These are phyloP conservation scores for Holocentrus rufus DNA, from an alignment of 2,797 vertebrate genomes.

Conservation along the genomic window DNA sequence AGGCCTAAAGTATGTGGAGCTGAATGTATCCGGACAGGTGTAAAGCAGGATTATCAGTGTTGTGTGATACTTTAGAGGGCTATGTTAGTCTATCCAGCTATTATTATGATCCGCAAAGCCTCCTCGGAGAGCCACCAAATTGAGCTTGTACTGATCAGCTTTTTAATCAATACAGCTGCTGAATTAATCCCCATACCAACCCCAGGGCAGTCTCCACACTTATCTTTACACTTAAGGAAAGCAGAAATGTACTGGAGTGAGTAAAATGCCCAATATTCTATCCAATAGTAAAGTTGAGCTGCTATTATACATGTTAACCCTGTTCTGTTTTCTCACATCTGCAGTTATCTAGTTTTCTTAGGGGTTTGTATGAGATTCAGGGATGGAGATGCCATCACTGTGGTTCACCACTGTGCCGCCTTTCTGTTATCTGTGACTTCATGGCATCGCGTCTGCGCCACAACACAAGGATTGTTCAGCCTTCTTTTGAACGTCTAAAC, in stretches of 20 bases:
- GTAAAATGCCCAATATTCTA: not conserved
- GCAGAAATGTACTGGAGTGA: slow-evolving; percentile 37
- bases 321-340: slow-evolving; percentile 18
- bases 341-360: slow-evolving; percentile 23
- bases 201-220: not conserved
- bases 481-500: slow-evolving; percentile 12
- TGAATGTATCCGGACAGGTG: slow-evolving; percentile 53
- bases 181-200: slow-evolving; percentile 7
- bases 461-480: slow-evolving; percentile 42
- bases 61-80: slow-evolving; percentile 19
- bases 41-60: slow-evolving; percentile 31
- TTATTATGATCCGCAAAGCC: slow-evolving; percentile 31
- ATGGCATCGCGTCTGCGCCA: slow-evolving; percentile 28
- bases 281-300: slow-evolving; percentile 47
- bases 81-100: slow-evolving; percentile 16
- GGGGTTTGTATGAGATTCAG: slow-evolving; percentile 34
- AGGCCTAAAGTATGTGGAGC: slow-evolving; percentile 36
- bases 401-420: slow-evolving; percentile 61
- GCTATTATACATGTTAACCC: slow-evolving; percentile 54
- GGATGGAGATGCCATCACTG: slow-evolving; percentile 47
- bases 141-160: not conserved
- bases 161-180: slow-evolving; percentile 2
- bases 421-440: slow-evolving; percentile 34
- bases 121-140: not conserved
- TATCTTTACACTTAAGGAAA: slow-evolving; percentile 19